Base-by-base conservation (phyloP, 2,113 vertebrate species). In the Chaenocephalus aceratus region DNA sequence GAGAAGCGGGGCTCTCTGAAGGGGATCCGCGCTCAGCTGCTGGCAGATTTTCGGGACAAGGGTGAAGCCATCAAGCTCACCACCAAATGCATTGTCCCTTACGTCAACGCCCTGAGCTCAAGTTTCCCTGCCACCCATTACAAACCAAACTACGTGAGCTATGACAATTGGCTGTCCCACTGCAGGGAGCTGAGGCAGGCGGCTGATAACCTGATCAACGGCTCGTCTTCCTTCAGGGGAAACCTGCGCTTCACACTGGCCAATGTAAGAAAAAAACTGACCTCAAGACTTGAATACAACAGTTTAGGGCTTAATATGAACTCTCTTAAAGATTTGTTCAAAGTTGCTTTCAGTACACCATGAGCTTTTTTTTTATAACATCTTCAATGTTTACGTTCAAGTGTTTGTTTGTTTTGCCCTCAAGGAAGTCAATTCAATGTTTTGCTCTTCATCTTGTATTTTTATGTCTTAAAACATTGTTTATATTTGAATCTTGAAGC, bases 41-140 rank as follows among this genome's bases (percentile, higher is more conserved):
- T 7, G 46, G 34, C 45, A 7, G 79, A 86, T 68, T 67, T 75
- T 51, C 56, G 62, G 1, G 45, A 82, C 71, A 86, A 86, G 12
- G 14, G 18, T 11, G 61, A 86, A 66, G 66, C 79, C 65, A 44
- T 71, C 30, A 79, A 68, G 51, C 62, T 82, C 68, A 72, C 75
- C 36, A 45, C 23, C 45, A 83, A 64, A 77, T 80, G 85, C 46
- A 83, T 86, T 26, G 59, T 18, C 26, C 21, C 26, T 6, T 5
- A 59, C 15, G 1, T 51, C n/a, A 36, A 7, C 16, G 53, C 1
- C 4, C 2, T 0, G 0, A 36, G 49, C 66, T 71, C 60, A 51
- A 1, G 2, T 3, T 46, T 68, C n/a, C 66, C 80, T 53, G 57
- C 51, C 0, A 3, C 6, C 49, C 62, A 72, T 6, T 45, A 63